Conservation (phyloP, 2,113 vertebrate species). For the Scomber scombrus region DNA sequence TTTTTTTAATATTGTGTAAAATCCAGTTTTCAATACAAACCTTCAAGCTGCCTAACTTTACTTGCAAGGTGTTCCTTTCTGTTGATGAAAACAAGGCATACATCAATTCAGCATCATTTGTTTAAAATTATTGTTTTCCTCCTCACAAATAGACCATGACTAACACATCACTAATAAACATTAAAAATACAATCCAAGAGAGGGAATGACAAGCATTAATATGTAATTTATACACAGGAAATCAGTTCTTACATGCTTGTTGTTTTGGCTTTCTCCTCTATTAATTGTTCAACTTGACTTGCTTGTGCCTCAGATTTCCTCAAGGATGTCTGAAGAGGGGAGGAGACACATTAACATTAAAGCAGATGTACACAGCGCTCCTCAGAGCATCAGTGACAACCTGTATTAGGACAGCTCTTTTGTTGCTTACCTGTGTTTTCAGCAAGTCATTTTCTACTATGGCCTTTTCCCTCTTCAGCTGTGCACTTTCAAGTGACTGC, state of each 20-base stretch:
- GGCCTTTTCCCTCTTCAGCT: slow-evolving; percentile 89
- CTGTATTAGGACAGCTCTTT: neutral
- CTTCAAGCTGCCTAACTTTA: slow-evolving; percentile 91
- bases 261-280: slow-evolving; percentile 87
- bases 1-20: neutral
- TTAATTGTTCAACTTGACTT: slow-evolving; percentile 85
- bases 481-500: slow-evolving; percentile 86
- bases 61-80: slow-evolving; percentile 92
- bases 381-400: neutral
- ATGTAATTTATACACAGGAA: neutral
- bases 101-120: neutral
- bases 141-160: neutral
- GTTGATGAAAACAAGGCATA: slow-evolving; percentile 53
- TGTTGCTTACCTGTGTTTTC: slow-evolving; percentile 86
- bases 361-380: neutral
- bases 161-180: neutral
- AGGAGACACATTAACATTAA: neutral
- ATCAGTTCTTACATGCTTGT: slow-evolving; percentile 86
- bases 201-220: neutral
- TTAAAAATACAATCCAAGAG: neutral
- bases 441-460: slow-evolving; percentile 89
- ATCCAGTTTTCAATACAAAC: slow-evolving; percentile 75
- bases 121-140: neutral
- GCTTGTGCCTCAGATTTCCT: slow-evolving; percentile 86
- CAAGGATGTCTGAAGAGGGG: slow-evolving; percentile 85